These are phyloP conservation scores for Rhadinocentrus ornatus DNA, from an alignment of 2,797 vertebrate genomes.

Conservation along the genomic window DNA sequence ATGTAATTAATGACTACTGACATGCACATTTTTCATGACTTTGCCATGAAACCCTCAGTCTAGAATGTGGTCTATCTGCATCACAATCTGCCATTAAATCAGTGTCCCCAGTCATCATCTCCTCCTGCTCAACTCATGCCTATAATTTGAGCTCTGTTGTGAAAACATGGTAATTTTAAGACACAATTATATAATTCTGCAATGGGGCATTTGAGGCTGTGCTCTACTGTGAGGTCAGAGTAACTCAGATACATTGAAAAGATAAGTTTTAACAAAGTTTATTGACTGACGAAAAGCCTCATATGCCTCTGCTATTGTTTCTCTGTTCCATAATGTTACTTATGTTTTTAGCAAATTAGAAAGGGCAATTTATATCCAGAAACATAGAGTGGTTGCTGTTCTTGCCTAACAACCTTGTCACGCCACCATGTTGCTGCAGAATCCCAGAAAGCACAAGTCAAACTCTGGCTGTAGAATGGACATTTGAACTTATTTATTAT, in stretches of 20 bases:
- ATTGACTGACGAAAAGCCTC: slow-evolving; percentile 12
- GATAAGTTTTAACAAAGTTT: slow-evolving; percentile 24
- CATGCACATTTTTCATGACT: not conserved
- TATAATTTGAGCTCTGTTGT: slow-evolving; percentile 67
- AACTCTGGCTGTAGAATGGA: not conserved
- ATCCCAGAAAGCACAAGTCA: not conserved
- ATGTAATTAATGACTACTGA: too few species aligned
- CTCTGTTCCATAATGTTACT: not conserved
- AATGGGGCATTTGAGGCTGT: slow-evolving; percentile 21
- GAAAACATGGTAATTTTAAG: slow-evolving; percentile 64
- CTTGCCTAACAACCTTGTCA: not conserved
- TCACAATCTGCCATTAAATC: slow-evolving; percentile 40
- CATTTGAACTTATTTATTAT: not conserved
- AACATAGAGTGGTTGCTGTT: not conserved
- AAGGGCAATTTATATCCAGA: not conserved
- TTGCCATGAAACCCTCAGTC: slow-evolving; percentile 1
- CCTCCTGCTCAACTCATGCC: slow-evolving; percentile 30
- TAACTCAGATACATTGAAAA: slow-evolving; percentile 1
- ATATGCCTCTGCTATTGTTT: not conserved
- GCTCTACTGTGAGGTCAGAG: slow-evolving; percentile 19
- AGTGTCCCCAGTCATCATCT: slow-evolving; percentile 48
- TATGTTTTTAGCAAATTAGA: not conserved
- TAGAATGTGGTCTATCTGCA: slow-evolving; percentile 20
- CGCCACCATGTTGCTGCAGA: not conserved
- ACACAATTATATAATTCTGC: slow-evolving; percentile 60